phyloP scores from a whole-genome alignment of 2,797 vertebrate species.

The Orestias chungarensis region DNA sequence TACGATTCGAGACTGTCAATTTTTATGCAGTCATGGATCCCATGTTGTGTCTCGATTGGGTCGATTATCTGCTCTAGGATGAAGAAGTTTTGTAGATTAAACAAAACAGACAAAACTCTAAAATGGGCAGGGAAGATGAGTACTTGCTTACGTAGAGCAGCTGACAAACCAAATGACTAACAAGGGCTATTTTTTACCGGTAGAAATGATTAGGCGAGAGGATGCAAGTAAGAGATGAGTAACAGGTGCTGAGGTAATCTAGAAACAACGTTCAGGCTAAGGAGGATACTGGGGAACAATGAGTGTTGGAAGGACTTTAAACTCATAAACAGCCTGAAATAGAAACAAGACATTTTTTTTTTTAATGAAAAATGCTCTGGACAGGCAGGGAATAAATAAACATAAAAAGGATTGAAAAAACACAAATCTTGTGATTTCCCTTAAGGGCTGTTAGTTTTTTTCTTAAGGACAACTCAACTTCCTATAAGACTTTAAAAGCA shows the following conservation, averaged over 20 bases:
- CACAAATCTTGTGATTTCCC: neutral
- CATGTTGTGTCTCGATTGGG: neutral
- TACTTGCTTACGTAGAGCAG: neutral
- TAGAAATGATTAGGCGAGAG: constrained; percentile 7
- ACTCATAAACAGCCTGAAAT: neutral
- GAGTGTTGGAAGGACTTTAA: neutral
- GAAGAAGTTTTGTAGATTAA: neutral
- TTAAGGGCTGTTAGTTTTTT: neutral
- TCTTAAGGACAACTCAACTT: neutral
- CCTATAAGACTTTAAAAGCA: neutral
- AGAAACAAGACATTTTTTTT: neutral
- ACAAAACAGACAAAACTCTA: neutral
- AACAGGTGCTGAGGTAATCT: constrained; percentile 3
- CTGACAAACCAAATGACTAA: constrained; percentile 5
- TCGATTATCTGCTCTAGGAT: neutral
- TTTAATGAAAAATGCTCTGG: no score
- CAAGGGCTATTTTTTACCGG: neutral
- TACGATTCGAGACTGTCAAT: no score
- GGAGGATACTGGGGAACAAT: neutral
- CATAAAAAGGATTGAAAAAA: neutral
- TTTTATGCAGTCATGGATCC: no score
- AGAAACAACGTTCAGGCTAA: neutral
- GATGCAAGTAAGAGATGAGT: neutral
- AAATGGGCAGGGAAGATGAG: neutral
- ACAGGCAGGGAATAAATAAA: neutral